These are phyloP conservation scores for Plemyria rubiginata DNA, from an alignment of 2,888 invertebrate genomes.

Conservation along the genomic window DNA sequence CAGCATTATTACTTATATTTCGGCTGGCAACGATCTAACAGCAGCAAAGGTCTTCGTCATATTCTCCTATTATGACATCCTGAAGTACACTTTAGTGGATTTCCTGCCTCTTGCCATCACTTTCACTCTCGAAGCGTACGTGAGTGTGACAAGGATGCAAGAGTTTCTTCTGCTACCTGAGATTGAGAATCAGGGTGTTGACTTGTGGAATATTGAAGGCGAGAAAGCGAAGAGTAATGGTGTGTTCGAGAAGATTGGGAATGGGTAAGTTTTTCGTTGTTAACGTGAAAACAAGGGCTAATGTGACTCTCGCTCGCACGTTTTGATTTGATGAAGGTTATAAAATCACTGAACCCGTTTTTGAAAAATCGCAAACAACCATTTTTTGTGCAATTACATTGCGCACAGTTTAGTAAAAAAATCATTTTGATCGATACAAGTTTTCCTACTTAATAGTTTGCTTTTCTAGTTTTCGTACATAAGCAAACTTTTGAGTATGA, in stretches of 20 bases:
- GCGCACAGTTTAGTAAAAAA: too few relatives aligned
- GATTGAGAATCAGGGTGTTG: conserved; percentile 66
- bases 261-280: conserved; percentile 63
- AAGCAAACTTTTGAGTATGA: too few relatives aligned
- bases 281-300: too few relatives aligned
- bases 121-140: conserved; percentile 90
- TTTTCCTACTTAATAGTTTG: too few relatives aligned
- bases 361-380: too few relatives aligned
- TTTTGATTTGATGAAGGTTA: too few relatives aligned
- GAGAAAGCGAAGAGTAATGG: conserved; percentile 58
- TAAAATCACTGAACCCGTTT: too few relatives aligned
- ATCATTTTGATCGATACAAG: too few relatives aligned
- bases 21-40: conserved; percentile 87
- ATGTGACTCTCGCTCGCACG: too few relatives aligned
- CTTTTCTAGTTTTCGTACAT: too few relatives aligned
- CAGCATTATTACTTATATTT: conserved; percentile 88
- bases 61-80: conserved; percentile 91
- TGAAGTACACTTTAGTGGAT: conserved; percentile 91
- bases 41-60: conserved; percentile 92
- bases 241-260: conserved; percentile 76
- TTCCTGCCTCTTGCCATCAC: conserved; percentile 92
- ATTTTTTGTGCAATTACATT: too few relatives aligned
- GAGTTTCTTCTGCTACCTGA: conserved; percentile 84
- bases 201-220: conserved; percentile 66
- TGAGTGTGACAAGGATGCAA: conserved; percentile 89